phyloP scores from a whole-genome alignment of 2,797 vertebrate species.

The Anguilla marmorata region DNA sequence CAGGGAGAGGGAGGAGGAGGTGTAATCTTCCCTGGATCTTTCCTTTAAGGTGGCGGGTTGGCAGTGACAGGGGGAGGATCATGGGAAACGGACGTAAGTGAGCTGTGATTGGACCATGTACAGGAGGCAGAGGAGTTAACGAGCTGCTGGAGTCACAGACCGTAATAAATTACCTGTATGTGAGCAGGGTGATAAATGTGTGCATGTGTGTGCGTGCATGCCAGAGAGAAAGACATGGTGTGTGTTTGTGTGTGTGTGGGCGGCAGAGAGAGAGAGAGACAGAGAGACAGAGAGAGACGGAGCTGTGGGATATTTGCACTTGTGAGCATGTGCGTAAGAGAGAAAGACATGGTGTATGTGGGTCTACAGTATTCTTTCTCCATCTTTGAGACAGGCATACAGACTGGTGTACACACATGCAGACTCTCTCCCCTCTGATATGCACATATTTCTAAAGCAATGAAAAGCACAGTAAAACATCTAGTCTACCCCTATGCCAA shows the following conservation, averaged over 20 bases:
- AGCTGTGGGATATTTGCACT: too few species aligned
- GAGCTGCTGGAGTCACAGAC: constrained; percentile 29
- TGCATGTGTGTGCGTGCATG: background rate
- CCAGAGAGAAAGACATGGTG: background rate
- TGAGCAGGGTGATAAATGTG: background rate
- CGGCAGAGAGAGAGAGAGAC: too few species aligned
- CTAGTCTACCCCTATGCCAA: constrained; percentile 1
- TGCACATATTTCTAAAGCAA: background rate
- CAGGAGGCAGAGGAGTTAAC: constrained; percentile 31
- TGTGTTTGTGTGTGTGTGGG: background rate
- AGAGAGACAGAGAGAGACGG: too few species aligned
- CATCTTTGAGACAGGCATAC: background rate
- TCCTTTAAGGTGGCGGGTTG: constrained; percentile 29
- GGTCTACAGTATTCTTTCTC: background rate
- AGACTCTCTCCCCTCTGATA: background rate
- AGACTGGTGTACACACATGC: background rate
- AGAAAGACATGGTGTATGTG: background rate
- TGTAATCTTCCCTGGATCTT: constrained; percentile 2
- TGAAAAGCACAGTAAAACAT: background rate
- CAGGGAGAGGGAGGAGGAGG: constrained; percentile 12
- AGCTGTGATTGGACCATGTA: constrained; percentile 38
- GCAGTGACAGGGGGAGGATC: constrained; percentile 50
- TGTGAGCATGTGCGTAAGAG: background rate
- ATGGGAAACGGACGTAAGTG: constrained; percentile 43
- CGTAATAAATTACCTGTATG: background rate